Conservation (phyloP, 1,140 invertebrate species). For the Babylonia areolata region DNA sequence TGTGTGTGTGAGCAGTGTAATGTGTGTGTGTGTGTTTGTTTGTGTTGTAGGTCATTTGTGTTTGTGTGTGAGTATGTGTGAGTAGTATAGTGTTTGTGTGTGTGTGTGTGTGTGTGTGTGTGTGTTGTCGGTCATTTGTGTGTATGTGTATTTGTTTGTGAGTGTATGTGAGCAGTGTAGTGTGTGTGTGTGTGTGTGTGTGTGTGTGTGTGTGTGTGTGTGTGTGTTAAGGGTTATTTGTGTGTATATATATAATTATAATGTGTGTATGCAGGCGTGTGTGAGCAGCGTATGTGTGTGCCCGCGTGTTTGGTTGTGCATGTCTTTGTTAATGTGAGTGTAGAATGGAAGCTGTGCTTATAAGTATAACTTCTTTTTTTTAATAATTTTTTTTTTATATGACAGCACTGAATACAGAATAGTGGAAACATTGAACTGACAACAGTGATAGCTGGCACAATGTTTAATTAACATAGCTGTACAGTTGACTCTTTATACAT, state of each 20-base stretch:
- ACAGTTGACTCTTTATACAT: too few species aligned
- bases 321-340: not conserved
- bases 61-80: too few species aligned
- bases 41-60: too few species aligned
- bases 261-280: not conserved
- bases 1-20: too few species aligned
- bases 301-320: not conserved
- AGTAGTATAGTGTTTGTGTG: constrained; percentile 5
- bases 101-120: constrained; percentile 11
- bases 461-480: too few species aligned
- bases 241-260: not conserved
- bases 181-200: constrained; percentile 7
- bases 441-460: too few species aligned
- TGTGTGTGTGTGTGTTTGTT: not conserved
- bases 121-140: not conserved
- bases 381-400: too few species aligned
- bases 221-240: not conserved
- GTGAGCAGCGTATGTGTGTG: not conserved
- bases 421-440: too few species aligned
- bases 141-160: not conserved
- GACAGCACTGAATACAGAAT: too few species aligned
- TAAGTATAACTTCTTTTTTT: too few species aligned
- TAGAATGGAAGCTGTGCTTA: too few species aligned
- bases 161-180: not conserved
- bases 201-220: not conserved